phyloP scores from a whole-genome alignment of 2,797 vertebrate species.

The Mionectes olivaceus region DNA sequence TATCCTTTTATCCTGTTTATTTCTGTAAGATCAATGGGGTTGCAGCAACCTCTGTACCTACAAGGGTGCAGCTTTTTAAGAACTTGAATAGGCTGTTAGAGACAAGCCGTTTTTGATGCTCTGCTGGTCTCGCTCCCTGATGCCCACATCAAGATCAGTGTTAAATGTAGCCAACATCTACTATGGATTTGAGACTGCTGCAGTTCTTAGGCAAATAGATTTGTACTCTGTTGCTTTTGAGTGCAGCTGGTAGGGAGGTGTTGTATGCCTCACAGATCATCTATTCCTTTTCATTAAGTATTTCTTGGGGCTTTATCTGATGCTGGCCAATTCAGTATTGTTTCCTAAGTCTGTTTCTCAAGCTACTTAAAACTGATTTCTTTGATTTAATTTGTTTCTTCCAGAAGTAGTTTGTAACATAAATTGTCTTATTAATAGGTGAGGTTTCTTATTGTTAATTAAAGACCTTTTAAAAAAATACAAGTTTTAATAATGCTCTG shows the following conservation, averaged over 20 bases:
- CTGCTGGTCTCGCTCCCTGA: not conserved
- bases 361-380: not conserved
- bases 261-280: not conserved
- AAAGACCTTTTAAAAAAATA: not conserved
- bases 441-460: not conserved
- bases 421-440: not conserved
- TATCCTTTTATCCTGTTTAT: conserved; percentile 29
- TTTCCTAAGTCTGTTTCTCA: not conserved
- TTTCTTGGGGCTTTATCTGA: not conserved
- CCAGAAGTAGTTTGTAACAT: not conserved
- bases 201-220: not conserved
- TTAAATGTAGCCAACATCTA: not conserved
- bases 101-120: not conserved
- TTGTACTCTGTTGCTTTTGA: not conserved
- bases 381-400: not conserved
- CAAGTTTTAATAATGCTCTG: not conserved
- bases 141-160: not conserved
- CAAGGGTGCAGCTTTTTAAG: not conserved
- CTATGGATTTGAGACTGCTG: not conserved
- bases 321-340: not conserved
- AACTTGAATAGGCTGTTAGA: not conserved
- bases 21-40: not conserved
- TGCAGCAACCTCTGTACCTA: not conserved
- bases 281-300: not conserved
- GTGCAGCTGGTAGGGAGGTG: not conserved